A percentile compares a stretch with the other conserved stretches of the same genome.
These are phyloP conservation scores for Carcharodon carcharias DNA, from an alignment of 2,797 vertebrate species.

Conservation along the genomic window DNA sequence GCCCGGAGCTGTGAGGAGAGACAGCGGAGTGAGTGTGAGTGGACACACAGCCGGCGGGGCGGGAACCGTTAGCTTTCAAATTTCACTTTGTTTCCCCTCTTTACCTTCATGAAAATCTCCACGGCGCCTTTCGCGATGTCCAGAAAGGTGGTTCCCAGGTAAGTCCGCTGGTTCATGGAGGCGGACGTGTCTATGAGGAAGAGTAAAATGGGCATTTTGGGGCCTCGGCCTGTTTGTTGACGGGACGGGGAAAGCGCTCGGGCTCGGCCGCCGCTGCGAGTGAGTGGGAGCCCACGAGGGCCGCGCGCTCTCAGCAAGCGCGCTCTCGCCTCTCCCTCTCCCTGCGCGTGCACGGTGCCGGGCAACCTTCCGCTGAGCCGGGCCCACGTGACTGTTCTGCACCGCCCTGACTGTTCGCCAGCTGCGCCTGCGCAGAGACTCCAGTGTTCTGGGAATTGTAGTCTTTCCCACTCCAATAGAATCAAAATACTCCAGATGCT, in stretches of 20 bases:
- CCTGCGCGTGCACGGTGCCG: no score
- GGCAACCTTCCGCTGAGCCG: no score
- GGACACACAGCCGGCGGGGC: neutral
- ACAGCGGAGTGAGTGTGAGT: slow-evolving; percentile 38
- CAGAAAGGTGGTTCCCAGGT: slow-evolving; percentile 92
- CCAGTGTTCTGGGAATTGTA: no score
- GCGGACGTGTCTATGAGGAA: slow-evolving; percentile 93
- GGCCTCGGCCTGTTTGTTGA: slow-evolving; percentile 20
- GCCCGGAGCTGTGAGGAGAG: slow-evolving; percentile 69
- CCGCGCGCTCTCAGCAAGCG: no score
- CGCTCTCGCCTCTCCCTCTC: no score
- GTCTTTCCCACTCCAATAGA: no score
- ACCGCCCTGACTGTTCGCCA: no score
- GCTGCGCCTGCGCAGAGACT: no score
- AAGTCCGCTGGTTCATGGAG: slow-evolving; percentile 91
- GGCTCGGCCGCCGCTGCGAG: no score
- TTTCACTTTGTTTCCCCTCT: neutral
- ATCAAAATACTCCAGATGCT: no score
- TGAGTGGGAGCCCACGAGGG: neutral
- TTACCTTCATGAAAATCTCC: slow-evolving; percentile 95
- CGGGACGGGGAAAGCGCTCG: slow-evolving; percentile 23
- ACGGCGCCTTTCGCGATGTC: slow-evolving; percentile 91
- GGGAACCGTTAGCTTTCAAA: no score
- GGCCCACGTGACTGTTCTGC: no score
- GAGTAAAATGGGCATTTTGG: slow-evolving; percentile 87